Evolutionary conservation across 2,113 vertebrate species (phyloP).

Genomic region (Onychostruthus taczanowskii): DNA sequence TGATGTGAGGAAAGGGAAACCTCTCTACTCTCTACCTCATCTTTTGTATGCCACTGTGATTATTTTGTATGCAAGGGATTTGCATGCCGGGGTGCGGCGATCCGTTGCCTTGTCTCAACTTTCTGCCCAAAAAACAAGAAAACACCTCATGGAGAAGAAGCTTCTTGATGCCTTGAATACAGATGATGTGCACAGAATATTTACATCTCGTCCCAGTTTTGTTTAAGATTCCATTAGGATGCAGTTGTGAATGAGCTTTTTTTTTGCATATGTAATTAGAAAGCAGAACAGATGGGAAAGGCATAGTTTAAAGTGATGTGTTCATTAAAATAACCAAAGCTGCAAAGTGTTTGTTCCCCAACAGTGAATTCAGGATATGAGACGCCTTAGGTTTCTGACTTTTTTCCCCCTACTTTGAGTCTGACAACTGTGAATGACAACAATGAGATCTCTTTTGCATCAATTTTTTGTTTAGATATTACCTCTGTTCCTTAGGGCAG

Average conservation of each 20-base stretch:
- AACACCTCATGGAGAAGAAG: background rate
- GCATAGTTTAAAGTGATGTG: constrained; percentile 59
- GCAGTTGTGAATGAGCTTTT: constrained; percentile 17
- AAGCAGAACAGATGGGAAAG: constrained; percentile 61
- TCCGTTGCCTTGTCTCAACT: background rate
- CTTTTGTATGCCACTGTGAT: background rate
- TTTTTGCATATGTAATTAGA: constrained; percentile 53
- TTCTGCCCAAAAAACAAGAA: background rate
- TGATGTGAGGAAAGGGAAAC: background rate
- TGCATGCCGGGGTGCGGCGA: background rate
- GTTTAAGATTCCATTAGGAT: constrained; percentile 45
- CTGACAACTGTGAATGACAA: background rate
- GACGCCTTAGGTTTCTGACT: background rate
- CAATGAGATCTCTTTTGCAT: background rate
- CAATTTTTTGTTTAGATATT: constrained; percentile 7
- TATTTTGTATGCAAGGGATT: background rate
- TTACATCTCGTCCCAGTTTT: background rate
- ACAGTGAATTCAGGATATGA: background rate
- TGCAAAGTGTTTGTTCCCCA: constrained; percentile 39
- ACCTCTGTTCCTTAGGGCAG: background rate
- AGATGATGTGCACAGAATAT: background rate
- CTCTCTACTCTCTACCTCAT: background rate
- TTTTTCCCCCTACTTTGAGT: background rate
- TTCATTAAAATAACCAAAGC: constrained; percentile 65
- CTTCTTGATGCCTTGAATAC: background rate